Evolutionary conservation across 2,113 vertebrate species (phyloP).

Genomic region (Hyla sarda): DNA sequence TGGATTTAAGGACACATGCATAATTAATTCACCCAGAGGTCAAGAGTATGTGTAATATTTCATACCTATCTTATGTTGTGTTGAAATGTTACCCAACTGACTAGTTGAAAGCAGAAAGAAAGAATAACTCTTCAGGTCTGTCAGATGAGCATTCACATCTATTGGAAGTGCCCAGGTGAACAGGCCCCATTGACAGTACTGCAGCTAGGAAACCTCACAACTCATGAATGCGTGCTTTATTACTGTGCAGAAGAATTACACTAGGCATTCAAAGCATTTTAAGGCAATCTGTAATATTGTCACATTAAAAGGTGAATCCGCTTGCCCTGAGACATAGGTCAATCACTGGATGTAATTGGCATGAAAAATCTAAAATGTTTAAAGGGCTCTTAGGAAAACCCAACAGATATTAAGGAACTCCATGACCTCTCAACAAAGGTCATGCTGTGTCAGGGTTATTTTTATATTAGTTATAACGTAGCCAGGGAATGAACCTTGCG

Average conservation of each 20-base stretch:
- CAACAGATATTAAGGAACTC: constrained; percentile 32
- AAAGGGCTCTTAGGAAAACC: constrained; percentile 10
- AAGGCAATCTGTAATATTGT: constrained; percentile 43
- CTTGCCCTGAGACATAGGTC: constrained; percentile 8
- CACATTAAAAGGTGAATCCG: constrained; percentile 41
- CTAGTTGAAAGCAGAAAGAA: constrained; percentile 10
- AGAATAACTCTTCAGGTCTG: not conserved
- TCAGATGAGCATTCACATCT: not conserved
- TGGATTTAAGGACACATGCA: not conserved
- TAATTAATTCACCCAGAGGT: not conserved
- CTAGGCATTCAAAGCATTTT: constrained; percentile 27
- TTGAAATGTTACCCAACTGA: not conserved
- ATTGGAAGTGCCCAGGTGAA: not conserved
- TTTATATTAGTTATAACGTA: constrained; percentile 45
- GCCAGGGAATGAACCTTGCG: constrained; percentile 48
- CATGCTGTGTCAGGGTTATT: constrained; percentile 51
- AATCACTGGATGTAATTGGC: constrained; percentile 15
- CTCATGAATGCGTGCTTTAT: constrained; percentile 8
- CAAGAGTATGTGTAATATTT: not conserved
- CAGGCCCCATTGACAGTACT: not conserved
- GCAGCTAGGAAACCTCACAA: not conserved
- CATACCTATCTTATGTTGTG: not conserved
- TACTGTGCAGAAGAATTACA: constrained; percentile 4
- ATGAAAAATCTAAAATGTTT: constrained; percentile 32
- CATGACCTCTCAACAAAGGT: constrained; percentile 25